These are phyloP conservation scores for Otus scops DNA, from an alignment of 2,797 vertebrate genomes.

Conservation along the genomic window DNA sequence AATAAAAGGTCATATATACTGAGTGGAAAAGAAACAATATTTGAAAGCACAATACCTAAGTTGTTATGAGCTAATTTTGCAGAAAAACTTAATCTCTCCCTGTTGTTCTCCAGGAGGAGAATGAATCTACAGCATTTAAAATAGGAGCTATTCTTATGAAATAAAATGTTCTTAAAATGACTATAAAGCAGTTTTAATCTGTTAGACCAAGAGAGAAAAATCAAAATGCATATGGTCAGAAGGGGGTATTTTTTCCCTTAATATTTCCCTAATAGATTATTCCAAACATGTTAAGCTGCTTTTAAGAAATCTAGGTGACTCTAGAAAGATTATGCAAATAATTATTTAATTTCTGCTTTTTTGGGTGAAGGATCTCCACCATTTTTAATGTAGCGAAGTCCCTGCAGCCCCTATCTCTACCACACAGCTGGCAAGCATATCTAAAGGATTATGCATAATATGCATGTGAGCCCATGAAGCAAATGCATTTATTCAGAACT, in stretches of 20 bases:
- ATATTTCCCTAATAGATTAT: conserved; percentile 75
- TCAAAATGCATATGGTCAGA: conserved; percentile 13
- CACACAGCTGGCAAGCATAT: conserved; percentile 91
- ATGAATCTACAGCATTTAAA: background rate
- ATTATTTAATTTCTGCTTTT: conserved; percentile 64
- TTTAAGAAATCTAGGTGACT: conserved; percentile 73
- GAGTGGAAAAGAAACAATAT: background rate
- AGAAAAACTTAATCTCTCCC: background rate
- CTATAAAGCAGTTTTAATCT: background rate
- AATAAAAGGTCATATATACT: background rate
- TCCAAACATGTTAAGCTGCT: conserved; percentile 73
- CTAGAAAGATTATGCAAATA: conserved; percentile 80
- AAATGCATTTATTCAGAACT: conserved; percentile 51
- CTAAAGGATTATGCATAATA: conserved; percentile 90
- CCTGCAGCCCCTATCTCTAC: conserved; percentile 87
- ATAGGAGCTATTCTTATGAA: background rate
- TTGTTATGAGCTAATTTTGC: background rate
- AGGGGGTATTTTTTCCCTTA: background rate
- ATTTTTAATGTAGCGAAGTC: conserved; percentile 74
- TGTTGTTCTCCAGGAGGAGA: background rate
- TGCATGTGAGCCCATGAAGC: conserved; percentile 39
- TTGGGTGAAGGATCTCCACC: conserved; percentile 51
- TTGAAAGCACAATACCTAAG: background rate
- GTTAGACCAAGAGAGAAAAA: background rate
- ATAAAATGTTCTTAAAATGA: conserved; percentile 4